phyloP scores from a whole-genome alignment of 2,888 invertebrate species.

The Melanargia galathea region DNA sequence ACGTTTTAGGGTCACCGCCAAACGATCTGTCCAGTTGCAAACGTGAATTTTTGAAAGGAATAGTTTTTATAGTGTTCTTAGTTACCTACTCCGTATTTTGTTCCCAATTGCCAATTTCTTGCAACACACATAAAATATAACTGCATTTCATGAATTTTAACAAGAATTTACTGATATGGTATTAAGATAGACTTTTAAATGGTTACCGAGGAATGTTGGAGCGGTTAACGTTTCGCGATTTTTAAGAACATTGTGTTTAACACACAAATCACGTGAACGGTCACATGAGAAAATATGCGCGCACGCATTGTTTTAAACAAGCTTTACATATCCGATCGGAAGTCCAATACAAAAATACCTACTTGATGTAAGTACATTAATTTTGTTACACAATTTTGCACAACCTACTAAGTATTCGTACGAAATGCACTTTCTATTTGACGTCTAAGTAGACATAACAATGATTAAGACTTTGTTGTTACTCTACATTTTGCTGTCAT shows the following conservation, averaged over 20 bases:
- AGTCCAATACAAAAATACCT: slow-evolving; percentile 67
- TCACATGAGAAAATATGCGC: slow-evolving; percentile 41
- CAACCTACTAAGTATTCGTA: slow-evolving; percentile 65
- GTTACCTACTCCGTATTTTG: slow-evolving; percentile 50
- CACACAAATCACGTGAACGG: slow-evolving; percentile 38
- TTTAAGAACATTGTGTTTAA: slow-evolving; percentile 29
- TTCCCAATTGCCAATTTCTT: slow-evolving; percentile 64
- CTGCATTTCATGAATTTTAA: slow-evolving; percentile 41
- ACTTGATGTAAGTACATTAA: slow-evolving; percentile 53
- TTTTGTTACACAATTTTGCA: slow-evolving; percentile 69
- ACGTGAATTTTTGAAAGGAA: slow-evolving; percentile 37
- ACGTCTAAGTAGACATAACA: slow-evolving; percentile 4
- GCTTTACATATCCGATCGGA: slow-evolving; percentile 69
- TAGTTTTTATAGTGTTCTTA: slow-evolving; percentile 47
- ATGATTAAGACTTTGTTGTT: slow-evolving; percentile 8
- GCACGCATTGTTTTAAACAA: slow-evolving; percentile 38
- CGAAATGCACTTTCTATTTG: slow-evolving; percentile 64
- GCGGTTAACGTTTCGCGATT: slow-evolving; percentile 9
- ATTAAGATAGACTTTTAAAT: slow-evolving; percentile 11
- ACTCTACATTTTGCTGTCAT: slow-evolving; percentile 16
- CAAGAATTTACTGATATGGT: slow-evolving; percentile 19
- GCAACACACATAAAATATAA: slow-evolving; percentile 20
- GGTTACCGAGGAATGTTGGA: slow-evolving; percentile 17
- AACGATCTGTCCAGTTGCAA: slow-evolving; percentile 32
- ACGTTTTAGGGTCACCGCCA: slow-evolving; percentile 33